phyloP scores from a whole-genome alignment of 2,113 vertebrate genomes.

The Perccottus glenii region DNA sequence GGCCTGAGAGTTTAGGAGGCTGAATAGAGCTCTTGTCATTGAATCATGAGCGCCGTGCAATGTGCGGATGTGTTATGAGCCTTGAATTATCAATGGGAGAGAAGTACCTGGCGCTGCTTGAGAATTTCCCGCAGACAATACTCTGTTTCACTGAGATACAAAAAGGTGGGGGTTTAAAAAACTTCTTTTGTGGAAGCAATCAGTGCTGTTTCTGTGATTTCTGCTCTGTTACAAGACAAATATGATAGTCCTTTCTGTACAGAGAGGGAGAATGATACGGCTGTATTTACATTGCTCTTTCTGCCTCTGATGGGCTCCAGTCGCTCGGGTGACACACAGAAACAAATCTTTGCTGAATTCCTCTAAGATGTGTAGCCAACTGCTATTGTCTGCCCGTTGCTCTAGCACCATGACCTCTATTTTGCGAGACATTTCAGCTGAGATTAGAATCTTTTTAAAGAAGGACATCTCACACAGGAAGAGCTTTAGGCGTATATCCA shows the following conservation, averaged over 20 bases:
- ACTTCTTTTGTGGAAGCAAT: slow-evolving; percentile 21
- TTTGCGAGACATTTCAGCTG: slow-evolving; percentile 69
- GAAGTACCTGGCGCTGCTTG: slow-evolving; percentile 56
- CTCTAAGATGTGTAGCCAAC: slow-evolving; percentile 60
- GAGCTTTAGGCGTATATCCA: slow-evolving; percentile 68
- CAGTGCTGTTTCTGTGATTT: slow-evolving; percentile 34
- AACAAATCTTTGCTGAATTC: slow-evolving; percentile 60
- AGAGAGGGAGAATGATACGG: slow-evolving; percentile 2
- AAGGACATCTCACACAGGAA: slow-evolving; percentile 71
- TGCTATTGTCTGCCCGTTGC: slow-evolving; percentile 60
- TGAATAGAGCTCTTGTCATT: slow-evolving; percentile 57
- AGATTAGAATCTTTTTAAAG: slow-evolving; percentile 78
- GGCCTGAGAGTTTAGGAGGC: slow-evolving; percentile 54
- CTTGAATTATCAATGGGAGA: slow-evolving; percentile 70
- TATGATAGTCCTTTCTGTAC: slow-evolving; percentile 9
- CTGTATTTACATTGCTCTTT: slow-evolving; percentile 43
- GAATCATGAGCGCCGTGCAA: slow-evolving; percentile 56
- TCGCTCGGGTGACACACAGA: slow-evolving; percentile 52
- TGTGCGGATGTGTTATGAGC: slow-evolving; percentile 57
- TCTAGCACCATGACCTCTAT: slow-evolving; percentile 72
- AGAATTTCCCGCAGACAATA: slow-evolving; percentile 51
- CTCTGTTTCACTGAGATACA: slow-evolving; percentile 34
- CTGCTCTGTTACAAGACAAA: slow-evolving; percentile 24
- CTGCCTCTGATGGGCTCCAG: slow-evolving; percentile 35
- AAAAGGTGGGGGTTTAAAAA: slow-evolving; percentile 35